Conservation (phyloP, 2,113 vertebrate genomes). For the Hippocampus comes region DNA sequence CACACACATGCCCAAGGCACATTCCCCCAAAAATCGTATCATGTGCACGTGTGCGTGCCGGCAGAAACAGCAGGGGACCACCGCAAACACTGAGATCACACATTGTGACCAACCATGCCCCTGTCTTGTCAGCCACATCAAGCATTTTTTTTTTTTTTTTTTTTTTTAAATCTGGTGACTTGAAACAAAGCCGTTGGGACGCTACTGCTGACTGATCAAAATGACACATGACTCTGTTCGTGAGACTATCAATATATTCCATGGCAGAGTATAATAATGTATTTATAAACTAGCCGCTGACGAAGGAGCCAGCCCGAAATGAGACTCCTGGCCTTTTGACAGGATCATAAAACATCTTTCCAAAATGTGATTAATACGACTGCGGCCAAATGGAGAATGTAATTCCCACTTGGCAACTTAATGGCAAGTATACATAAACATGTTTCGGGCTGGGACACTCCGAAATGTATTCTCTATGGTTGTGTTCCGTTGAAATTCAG, state of each 20-base stretch:
- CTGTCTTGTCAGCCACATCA: slow-evolving; percentile 17
- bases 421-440: slow-evolving; percentile 25
- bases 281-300: slow-evolving; percentile 33
- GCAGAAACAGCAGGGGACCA: slow-evolving; percentile 25
- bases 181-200: slow-evolving; percentile 39
- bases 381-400: slow-evolving; percentile 25
- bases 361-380: slow-evolving; percentile 44
- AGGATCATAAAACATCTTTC: slow-evolving; percentile 41
- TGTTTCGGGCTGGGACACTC: slow-evolving; percentile 1
- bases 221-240: slow-evolving; percentile 32
- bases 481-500: neutral
- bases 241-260: slow-evolving; percentile 28
- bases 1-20: slow-evolving; percentile 20
- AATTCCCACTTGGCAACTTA: slow-evolving; percentile 27
- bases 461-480: neutral
- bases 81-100: slow-evolving; percentile 15
- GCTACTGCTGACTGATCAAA: slow-evolving; percentile 45
- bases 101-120: too few relatives aligned
- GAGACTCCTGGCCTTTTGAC: slow-evolving; percentile 41
- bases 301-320: slow-evolving; percentile 16
- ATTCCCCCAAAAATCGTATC: neutral
- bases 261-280: slow-evolving; percentile 21
- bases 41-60: slow-evolving; percentile 7
- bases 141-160: slow-evolving; percentile 34
- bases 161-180: slow-evolving; percentile 21